Conservation (phyloP, 2,113 vertebrate species). For the Vombatus ursinus region DNA sequence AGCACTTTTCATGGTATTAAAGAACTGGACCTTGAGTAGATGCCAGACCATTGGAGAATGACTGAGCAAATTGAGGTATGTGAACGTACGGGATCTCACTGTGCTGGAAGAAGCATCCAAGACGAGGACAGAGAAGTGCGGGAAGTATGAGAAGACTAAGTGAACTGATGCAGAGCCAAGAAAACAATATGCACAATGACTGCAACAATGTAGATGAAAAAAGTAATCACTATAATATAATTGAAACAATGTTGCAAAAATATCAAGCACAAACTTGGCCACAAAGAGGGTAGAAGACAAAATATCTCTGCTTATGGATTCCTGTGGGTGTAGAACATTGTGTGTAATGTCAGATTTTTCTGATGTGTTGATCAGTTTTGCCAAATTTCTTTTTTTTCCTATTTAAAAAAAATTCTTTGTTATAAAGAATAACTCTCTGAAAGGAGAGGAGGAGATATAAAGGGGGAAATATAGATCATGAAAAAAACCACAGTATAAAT, state of each 20-base stretch:
- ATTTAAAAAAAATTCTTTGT: background rate
- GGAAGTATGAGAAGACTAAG: background rate
- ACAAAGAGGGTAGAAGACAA: background rate
- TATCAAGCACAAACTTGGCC: background rate
- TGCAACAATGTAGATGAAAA: background rate
- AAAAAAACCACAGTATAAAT: background rate
- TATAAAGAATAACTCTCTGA: background rate
- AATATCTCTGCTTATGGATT: background rate
- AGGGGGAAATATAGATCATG: background rate
- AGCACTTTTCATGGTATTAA: background rate
- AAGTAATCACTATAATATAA: background rate
- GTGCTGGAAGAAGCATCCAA: background rate
- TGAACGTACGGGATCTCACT: background rate
- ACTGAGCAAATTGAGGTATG: background rate
- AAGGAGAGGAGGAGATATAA: background rate
- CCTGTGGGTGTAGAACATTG: background rate
- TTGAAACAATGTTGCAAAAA: background rate
- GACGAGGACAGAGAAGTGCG: background rate
- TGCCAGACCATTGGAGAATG: background rate
- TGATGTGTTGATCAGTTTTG: background rate
- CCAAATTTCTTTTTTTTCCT: background rate
- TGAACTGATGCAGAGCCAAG: background rate
- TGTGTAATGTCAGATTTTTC: background rate
- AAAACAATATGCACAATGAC: background rate
- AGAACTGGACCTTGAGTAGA: background rate